phyloP scores from a whole-genome alignment of 2,888 invertebrate species.

The Scaptomyza caliginosa region DNA sequence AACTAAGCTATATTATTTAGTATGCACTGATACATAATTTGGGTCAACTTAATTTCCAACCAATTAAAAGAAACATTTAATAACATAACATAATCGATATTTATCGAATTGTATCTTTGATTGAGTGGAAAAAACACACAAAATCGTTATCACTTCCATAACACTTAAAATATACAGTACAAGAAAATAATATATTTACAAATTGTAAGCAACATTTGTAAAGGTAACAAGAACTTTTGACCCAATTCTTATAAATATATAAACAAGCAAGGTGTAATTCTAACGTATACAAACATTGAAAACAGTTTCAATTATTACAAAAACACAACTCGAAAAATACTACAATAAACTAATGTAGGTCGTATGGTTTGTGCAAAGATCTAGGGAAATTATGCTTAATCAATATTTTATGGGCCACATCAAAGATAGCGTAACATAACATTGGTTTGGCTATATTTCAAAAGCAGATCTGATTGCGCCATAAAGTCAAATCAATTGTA shows the following conservation, averaged over 20 bases:
- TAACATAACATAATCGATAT: too few species aligned
- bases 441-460: conserved; percentile 20
- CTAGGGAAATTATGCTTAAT: conserved; percentile 5
- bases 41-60: too few species aligned
- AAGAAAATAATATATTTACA: background rate
- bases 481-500: conserved; percentile 54
- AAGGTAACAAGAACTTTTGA: conserved; percentile 36
- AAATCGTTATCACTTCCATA: conserved; percentile 19
- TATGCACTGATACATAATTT: background rate
- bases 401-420: conserved; percentile 41
- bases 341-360: conserved; percentile 8
- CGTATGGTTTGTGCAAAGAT: background rate
- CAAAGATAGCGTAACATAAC: conserved; percentile 42
- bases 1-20: conserved; percentile 1
- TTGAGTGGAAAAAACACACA: too few species aligned
- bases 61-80: too few species aligned
- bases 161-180: conserved; percentile 8
- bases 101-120: too few species aligned
- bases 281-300: conserved; percentile 1
- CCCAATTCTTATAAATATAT: conserved; percentile 37
- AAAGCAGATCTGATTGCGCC: conserved; percentile 46
- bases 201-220: conserved; percentile 21
- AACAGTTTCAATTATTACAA: background rate
- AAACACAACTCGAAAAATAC: background rate
- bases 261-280: conserved; percentile 32